phyloP scores from a whole-genome alignment of 2,113 vertebrate species.

The Sterna hirundo region DNA sequence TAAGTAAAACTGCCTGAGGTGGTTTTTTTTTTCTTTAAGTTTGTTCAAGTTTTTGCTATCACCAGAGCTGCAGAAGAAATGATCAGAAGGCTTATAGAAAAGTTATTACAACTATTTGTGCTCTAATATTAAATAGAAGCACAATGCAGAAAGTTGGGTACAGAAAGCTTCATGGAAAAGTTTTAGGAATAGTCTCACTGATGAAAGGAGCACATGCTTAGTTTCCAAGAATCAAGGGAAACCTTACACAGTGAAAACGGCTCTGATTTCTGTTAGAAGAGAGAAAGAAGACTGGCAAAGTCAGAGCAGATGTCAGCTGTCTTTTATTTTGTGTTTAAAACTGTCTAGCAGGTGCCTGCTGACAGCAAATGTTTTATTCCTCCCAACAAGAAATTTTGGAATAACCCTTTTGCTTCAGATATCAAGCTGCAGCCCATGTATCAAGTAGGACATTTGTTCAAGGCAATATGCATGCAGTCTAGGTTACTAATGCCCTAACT shows the following conservation, averaged over 20 bases:
- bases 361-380: neutral
- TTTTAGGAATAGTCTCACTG: neutral
- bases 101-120: neutral
- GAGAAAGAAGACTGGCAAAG: neutral
- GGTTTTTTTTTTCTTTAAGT: neutral
- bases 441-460: neutral
- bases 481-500: neutral
- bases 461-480: neutral
- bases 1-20: neutral
- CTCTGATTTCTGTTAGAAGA: neutral
- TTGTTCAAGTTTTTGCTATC: neutral
- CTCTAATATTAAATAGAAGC: neutral
- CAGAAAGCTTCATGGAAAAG: neutral
- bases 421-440: neutral
- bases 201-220: neutral
- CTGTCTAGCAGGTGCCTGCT: neutral
- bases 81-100: neutral
- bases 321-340: neutral
- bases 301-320: neutral
- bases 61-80: neutral
- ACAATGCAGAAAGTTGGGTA: neutral
- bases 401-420: neutral
- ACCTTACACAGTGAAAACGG: neutral
- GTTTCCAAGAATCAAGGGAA: neutral
- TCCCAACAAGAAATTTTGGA: neutral